These are phyloP conservation scores for Helicoverpa assulta DNA, from an alignment of 2,888 invertebrate species.

Conservation along the genomic window DNA sequence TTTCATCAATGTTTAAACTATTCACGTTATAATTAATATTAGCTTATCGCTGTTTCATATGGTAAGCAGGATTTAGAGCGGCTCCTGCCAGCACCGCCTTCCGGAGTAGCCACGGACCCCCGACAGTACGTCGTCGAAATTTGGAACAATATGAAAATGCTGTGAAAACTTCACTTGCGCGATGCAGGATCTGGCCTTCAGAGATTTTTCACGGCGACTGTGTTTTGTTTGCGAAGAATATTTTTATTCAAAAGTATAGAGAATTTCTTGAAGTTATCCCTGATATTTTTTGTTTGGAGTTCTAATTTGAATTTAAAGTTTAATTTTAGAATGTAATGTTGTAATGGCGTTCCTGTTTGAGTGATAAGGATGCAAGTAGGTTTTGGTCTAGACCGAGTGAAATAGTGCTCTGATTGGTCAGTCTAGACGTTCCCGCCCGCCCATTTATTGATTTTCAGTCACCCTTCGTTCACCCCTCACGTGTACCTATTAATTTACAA, in stretches of 20 bases:
- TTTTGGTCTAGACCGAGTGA: not conserved
- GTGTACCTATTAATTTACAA: not conserved
- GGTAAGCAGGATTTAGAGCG: slow-evolving; percentile 34
- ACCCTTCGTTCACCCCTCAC: not conserved
- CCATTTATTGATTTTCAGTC: slow-evolving; percentile 29
- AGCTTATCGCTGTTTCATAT: slow-evolving; percentile 2
- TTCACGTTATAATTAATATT: slow-evolving; percentile 15
- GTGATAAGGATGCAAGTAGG: slow-evolving; percentile 10
- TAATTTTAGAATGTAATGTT: not conserved
- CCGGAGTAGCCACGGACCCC: slow-evolving; percentile 53
- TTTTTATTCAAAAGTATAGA: not conserved
- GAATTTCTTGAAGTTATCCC: not conserved
- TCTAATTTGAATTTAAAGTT: not conserved
- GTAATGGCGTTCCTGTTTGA: not conserved
- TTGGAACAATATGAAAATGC: fast-evolving
- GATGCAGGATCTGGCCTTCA: slow-evolving; percentile 23
- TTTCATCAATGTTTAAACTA: slow-evolving; percentile 1
- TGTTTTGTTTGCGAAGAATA: not conserved
- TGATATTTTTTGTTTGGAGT: not conserved
- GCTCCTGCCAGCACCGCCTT: slow-evolving; percentile 35
- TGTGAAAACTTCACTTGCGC: slow-evolving; percentile 18
- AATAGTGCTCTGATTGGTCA: not conserved
- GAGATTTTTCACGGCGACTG: not conserved
- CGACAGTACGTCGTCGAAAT: not conserved
- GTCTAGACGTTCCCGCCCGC: not conserved